phyloP scores from a whole-genome alignment of 2,888 invertebrate genomes.

The Mystacides longicornis region DNA sequence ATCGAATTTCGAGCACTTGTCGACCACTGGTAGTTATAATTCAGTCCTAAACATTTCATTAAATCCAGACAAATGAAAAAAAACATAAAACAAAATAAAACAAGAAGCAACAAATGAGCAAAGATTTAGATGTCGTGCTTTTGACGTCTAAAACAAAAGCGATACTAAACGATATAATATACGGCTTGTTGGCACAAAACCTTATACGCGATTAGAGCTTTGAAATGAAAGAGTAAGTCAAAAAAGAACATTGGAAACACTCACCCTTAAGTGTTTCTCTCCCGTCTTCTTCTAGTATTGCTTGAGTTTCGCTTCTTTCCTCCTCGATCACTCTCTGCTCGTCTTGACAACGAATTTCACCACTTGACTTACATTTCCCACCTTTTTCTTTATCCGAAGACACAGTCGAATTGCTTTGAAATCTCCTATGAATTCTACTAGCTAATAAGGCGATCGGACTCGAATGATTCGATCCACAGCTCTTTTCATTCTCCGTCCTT shows the following conservation, averaged over 20 bases:
- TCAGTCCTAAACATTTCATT: too few species aligned
- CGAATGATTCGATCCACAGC: conserved; percentile 20
- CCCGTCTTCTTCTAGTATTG: conserved; percentile 2
- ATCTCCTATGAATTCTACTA: conserved; percentile 20
- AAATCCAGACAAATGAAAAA: too few species aligned
- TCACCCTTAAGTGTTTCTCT: conserved; percentile 13
- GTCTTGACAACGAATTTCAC: conserved; percentile 19
- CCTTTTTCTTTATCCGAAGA: conserved; percentile 17
- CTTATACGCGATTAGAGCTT: too few species aligned
- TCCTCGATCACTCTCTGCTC: conserved; percentile 9
- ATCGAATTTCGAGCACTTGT: too few species aligned
- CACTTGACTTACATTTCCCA: conserved; percentile 20
- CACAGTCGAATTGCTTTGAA: conserved; percentile 24
- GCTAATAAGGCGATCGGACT: conserved; percentile 24
- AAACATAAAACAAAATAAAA: too few species aligned
- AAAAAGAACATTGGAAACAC: neutral
- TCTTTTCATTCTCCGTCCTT: conserved; percentile 22
- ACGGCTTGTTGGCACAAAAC: too few species aligned
- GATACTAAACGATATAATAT: too few species aligned
- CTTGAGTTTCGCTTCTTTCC: neutral
- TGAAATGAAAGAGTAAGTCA: too few species aligned
- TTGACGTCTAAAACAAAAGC: too few species aligned
- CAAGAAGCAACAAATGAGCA: too few species aligned
- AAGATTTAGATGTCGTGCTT: too few species aligned
- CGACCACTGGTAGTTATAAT: too few species aligned